These are phyloP conservation scores for Lasaia peninsularis DNA, from an alignment of 1,140 invertebrate genomes.

Conservation along the genomic window DNA sequence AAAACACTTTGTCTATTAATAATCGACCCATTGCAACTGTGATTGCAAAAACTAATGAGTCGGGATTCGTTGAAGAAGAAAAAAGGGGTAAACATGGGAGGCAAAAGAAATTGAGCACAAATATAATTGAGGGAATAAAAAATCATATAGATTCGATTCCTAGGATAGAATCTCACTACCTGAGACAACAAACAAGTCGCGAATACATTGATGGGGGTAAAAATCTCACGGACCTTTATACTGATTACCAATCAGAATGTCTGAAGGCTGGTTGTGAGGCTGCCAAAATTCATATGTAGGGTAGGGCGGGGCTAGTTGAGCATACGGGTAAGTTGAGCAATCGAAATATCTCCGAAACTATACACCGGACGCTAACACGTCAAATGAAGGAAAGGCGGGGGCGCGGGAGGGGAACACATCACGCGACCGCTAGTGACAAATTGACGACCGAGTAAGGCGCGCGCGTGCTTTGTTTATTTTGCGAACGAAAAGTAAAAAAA, in stretches of 20 bases:
- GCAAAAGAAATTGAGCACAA: conserved; percentile 17
- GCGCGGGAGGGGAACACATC: conserved; percentile 9
- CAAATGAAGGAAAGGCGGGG: conserved; percentile 18
- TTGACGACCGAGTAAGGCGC: conserved; percentile 12
- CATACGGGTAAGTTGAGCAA: conserved; percentile 19
- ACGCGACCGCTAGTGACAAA: conserved; percentile 3
- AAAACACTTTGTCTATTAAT: conserved; percentile 14
- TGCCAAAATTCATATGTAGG: conserved; percentile 18
- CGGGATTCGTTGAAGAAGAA: conserved; percentile 19
- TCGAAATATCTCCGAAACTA: conserved; percentile 15
- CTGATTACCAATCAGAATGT: conserved; percentile 17
- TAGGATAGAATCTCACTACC: conserved; percentile 9
- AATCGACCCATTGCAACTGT: conserved; percentile 18
- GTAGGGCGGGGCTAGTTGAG: neutral
- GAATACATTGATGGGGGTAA: conserved; percentile 17
- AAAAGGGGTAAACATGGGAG: conserved; percentile 17
- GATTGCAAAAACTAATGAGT: conserved; percentile 15
- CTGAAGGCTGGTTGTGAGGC: conserved; percentile 13
- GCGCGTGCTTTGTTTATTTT: conserved; percentile 24
- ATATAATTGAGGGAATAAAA: conserved; percentile 18
- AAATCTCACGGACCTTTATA: conserved; percentile 17
- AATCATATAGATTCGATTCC: conserved; percentile 19
- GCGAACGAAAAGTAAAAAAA: conserved; percentile 25
- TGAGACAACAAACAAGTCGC: conserved; percentile 14
- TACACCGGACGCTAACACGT: conserved; percentile 6